phyloP scores from a whole-genome alignment of 2,113 vertebrate genomes.

The Arothron firmamentum region DNA sequence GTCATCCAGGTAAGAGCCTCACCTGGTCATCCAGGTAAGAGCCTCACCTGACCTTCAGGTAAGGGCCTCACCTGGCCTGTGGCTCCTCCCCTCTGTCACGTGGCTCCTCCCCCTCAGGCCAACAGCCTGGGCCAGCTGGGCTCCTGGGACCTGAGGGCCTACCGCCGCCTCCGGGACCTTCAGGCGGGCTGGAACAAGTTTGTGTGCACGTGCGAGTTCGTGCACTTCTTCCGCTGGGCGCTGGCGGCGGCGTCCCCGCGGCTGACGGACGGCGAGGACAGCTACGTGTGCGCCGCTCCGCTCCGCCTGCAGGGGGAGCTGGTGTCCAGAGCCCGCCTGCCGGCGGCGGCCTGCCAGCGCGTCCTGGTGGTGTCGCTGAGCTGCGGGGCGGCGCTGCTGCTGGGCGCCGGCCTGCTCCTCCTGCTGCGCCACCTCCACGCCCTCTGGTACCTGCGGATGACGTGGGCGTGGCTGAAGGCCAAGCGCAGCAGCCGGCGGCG shows the following conservation, averaged over 20 bases:
- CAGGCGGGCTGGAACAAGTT: slow-evolving; percentile 81
- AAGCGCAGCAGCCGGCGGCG: slow-evolving; percentile 77
- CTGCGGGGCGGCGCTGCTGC: slow-evolving; percentile 65
- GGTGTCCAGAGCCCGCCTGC: slow-evolving; percentile 58
- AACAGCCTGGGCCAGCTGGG: slow-evolving; percentile 79
- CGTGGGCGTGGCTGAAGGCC: slow-evolving; percentile 83
- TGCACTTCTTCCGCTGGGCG: slow-evolving; percentile 66
- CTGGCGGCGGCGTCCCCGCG: slow-evolving; percentile 1
- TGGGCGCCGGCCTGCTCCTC: slow-evolving; percentile 24
- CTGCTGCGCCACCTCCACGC: slow-evolving; percentile 70
- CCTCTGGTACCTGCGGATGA: slow-evolving; percentile 89
- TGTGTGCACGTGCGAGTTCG: slow-evolving; percentile 84
- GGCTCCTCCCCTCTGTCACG: slow-evolving; percentile 10
- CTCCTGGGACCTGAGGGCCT: slow-evolving; percentile 66
- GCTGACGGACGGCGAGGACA: slow-evolving; percentile 65
- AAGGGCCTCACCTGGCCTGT: slow-evolving; percentile 38
- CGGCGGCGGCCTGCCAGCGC: slow-evolving; percentile 74
- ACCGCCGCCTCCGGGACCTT: slow-evolving; percentile 67
- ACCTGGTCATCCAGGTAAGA: slow-evolving; percentile 68
- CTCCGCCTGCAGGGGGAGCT: slow-evolving; percentile 62
- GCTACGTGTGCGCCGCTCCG: slow-evolving; percentile 83
- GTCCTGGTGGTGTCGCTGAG: slow-evolving; percentile 61
- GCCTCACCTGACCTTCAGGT: slow-evolving; percentile 38
- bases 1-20: too few relatives aligned
- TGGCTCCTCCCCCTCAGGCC: slow-evolving; percentile 28